Base-by-base conservation (phyloP, 1,140 invertebrate genomes). In the Uloborus diversus region DNA sequence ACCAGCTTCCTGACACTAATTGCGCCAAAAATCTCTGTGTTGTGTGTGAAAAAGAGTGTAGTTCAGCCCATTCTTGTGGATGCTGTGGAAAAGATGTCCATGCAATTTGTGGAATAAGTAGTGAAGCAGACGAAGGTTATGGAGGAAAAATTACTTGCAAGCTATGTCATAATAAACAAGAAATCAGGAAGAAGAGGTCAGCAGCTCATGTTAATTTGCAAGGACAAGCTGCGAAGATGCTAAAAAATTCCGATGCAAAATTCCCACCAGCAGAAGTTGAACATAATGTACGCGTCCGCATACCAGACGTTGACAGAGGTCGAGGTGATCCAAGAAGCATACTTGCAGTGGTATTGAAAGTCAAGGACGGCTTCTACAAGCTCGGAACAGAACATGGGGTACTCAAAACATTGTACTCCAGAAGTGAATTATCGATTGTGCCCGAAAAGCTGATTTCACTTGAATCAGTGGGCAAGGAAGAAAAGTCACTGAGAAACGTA, bases 321-420 rank as follows among this genome's bases (percentile, higher is more conserved):
- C 37, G 37, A 7, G 37, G 37, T 9, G 37, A 42, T 42, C 37
- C 7, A 42, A 42, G 17, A 42, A 42, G 37, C 37, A 42, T 42
- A 9, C 37, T 42, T 42, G 37, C 37, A 42, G 37, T 70, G 57
- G 49, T 53, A 42, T 17, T 61, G 47, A 70, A 70, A 28, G 28
- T 70, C 68, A 25, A 70, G 33, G 37, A 20, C 7, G 49, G 4
- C 20, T 51, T 51, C 5, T 51, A 51, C 49, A 51, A 51, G 49
- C 49, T 51, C 13, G 49, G 49, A 51, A 51, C 49, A 20, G 49
- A 51, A 51, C 7, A 51, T 51, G 49, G 49, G 13, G 49, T 20
- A n/a, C 49, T 51, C 49, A 51, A 51, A n/a, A n/a, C n/a, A n/a
- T n/a, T n/a, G n/a, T n/a, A n/a, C n/a, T n/a, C n/a, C n/a, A n/a